Evolutionary conservation across 2,888 invertebrate genomes (phyloP).

Genomic region (Chirona hameri): DNA sequence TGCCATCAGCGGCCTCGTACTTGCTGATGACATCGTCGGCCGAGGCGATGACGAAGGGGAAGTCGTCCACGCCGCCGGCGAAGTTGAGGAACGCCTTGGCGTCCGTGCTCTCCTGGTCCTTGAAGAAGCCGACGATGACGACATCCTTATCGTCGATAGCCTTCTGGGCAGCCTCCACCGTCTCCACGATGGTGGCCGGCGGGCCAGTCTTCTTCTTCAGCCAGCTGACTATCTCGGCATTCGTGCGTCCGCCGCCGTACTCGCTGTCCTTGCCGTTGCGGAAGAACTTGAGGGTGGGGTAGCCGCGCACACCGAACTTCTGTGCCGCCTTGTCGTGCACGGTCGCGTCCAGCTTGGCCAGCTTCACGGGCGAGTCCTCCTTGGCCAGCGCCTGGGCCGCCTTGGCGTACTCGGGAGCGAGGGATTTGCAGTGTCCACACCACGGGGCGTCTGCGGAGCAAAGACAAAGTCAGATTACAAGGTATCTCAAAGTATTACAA

Average conservation of each 20-base stretch:
- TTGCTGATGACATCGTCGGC: slow-evolving; percentile 73
- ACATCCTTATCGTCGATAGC: slow-evolving; percentile 77
- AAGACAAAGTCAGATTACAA: slow-evolving; percentile 41
- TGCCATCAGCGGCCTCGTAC: slow-evolving; percentile 72
- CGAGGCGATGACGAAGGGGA: slow-evolving; percentile 80
- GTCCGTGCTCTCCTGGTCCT: slow-evolving; percentile 62
- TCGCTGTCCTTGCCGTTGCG: slow-evolving; percentile 76
- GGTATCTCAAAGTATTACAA: too few relatives aligned
- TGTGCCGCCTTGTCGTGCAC: slow-evolving; percentile 85
- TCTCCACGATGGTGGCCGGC: slow-evolving; percentile 72
- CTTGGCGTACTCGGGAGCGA: slow-evolving; percentile 93
- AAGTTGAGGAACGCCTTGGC: slow-evolving; percentile 80
- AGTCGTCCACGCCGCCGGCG: slow-evolving; percentile 78
- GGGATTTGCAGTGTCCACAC: slow-evolving; percentile 99
- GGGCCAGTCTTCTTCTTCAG: slow-evolving; percentile 96
- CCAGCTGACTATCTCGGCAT: slow-evolving; percentile 91
- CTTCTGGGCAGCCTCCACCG: slow-evolving; percentile 75
- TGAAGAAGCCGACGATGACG: slow-evolving; percentile 85
- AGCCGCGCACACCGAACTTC: slow-evolving; percentile 81
- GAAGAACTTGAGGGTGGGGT: slow-evolving; percentile 98
- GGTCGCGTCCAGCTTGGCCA: slow-evolving; percentile 97
- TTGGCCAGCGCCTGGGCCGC: slow-evolving; percentile 82
- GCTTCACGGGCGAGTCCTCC: slow-evolving; percentile 74
- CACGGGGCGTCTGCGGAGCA: slow-evolving; percentile 85
- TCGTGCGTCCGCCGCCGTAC: slow-evolving; percentile 86